Percentiles rank a stretch among this genome's conserved stretches.
These are phyloP conservation scores for Tridacna gigas DNA, from an alignment of 2,888 invertebrate species.

Conservation along the genomic window DNA sequence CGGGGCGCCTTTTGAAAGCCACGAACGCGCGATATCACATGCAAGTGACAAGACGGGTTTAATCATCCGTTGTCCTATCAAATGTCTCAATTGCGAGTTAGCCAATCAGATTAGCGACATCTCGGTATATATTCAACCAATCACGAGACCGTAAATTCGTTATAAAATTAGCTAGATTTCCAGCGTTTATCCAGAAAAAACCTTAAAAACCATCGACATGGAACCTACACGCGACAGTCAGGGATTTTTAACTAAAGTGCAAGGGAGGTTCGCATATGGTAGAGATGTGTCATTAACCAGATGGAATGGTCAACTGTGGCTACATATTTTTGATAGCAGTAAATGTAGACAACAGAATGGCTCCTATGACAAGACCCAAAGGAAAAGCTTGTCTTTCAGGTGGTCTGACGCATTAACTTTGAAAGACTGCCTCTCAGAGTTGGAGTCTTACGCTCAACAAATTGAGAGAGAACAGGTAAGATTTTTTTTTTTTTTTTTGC, in stretches of 20 bases:
- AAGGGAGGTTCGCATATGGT: constrained; percentile 33
- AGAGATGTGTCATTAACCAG: constrained; percentile 19
- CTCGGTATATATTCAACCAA: too few species aligned
- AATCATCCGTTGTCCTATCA: too few species aligned
- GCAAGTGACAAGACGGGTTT: too few species aligned
- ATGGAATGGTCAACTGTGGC: constrained; percentile 13
- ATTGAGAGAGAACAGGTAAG: not conserved
- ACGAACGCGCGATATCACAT: too few species aligned
- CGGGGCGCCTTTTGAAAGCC: too few species aligned
- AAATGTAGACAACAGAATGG: constrained; percentile 23
- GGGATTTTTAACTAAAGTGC: constrained; percentile 33
- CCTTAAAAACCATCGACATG: too few species aligned
- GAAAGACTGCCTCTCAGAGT: constrained; percentile 17
- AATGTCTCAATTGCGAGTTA: too few species aligned
- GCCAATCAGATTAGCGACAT: too few species aligned
- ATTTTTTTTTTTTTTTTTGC: too few species aligned
- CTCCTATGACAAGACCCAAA: constrained; percentile 19
- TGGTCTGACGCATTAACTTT: constrained; percentile 10
- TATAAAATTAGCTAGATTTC: too few species aligned
- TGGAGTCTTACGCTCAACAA: constrained; percentile 14
- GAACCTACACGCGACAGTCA: constrained; percentile 29
- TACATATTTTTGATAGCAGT: constrained; percentile 28
- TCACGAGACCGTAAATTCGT: too few species aligned
- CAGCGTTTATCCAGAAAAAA: too few species aligned
- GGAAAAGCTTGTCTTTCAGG: constrained; percentile 22